A percentile compares a stretch with the other conserved stretches of the same genome.
Evolutionary conservation across 2,888 invertebrate genomes (phyloP).

Genomic region (Limnephilus auricula): DNA sequence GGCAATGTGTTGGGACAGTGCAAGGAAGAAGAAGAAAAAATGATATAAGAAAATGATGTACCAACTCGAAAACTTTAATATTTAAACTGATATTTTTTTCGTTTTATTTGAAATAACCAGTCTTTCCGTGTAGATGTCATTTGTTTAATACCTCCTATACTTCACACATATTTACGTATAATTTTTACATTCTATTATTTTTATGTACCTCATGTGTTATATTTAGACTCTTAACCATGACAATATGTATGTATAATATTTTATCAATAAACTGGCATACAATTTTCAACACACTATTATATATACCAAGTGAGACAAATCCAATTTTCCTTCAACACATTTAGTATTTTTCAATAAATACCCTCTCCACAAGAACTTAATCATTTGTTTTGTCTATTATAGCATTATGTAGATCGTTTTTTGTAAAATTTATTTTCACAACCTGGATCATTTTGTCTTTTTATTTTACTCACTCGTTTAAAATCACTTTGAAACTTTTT

Average conservation of each 20-base stretch:
- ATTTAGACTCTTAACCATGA: background rate
- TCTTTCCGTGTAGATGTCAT: background rate
- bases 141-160: background rate
- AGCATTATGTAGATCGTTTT: background rate
- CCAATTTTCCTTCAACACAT: background rate
- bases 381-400: background rate
- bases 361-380: background rate
- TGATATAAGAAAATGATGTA: background rate
- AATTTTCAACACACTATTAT: background rate
- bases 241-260: constrained; percentile 21
- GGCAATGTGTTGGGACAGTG: too few species aligned
- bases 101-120: background rate
- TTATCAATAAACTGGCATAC: constrained; percentile 14
- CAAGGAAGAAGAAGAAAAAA: too few species aligned
- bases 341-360: background rate
- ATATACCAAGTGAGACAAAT: background rate
- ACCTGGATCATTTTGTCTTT: constrained; percentile 24
- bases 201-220: constrained; percentile 11
- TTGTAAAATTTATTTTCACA: constrained; percentile 33
- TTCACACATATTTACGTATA: constrained; percentile 42
- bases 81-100: background rate
- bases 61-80: too few species aligned
- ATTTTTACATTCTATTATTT: constrained; percentile 33
- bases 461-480: background rate
- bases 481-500: background rate